Conservation (phyloP, 2,113 vertebrate genomes). For the Accipiter virgatus region DNA sequence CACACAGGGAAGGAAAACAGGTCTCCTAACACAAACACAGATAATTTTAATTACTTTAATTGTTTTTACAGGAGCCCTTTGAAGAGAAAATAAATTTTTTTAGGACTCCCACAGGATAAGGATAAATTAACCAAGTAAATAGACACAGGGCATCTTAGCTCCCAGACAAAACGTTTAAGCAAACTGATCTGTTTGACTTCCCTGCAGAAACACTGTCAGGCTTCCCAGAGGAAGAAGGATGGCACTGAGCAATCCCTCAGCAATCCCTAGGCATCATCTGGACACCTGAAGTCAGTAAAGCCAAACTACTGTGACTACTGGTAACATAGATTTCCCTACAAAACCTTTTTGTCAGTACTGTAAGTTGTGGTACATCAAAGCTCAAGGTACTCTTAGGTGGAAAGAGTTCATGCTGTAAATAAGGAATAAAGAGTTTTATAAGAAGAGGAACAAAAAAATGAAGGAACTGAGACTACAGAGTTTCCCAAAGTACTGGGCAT, state of each 20-base stretch:
- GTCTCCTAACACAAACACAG: background rate
- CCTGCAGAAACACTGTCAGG: background rate
- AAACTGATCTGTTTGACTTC: background rate
- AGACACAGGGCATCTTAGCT: background rate
- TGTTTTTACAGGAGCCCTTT: background rate
- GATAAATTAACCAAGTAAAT: background rate
- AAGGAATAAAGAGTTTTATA: background rate
- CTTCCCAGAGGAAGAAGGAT: background rate
- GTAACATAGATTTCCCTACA: background rate
- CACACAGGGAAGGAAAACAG: background rate
- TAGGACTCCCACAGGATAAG: background rate
- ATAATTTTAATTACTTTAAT: slow-evolving; percentile 17
- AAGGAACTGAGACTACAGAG: background rate
- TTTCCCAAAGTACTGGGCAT: background rate
- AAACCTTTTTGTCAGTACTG: background rate
- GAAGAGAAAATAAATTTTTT: background rate
- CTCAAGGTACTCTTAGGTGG: background rate
- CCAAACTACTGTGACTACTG: background rate
- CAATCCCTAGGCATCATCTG: background rate
- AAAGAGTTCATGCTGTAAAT: background rate
- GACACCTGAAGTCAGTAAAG: background rate
- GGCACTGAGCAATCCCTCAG: background rate
- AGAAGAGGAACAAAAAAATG: background rate
- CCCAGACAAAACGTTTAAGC: background rate
- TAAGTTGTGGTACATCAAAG: background rate